A percentile compares a stretch with the other conserved stretches of the same genome.
These are phyloP conservation scores for Caenorhabditis plicata DNA, from an alignment of 2,888 invertebrate genomes.

Conservation along the genomic window DNA sequence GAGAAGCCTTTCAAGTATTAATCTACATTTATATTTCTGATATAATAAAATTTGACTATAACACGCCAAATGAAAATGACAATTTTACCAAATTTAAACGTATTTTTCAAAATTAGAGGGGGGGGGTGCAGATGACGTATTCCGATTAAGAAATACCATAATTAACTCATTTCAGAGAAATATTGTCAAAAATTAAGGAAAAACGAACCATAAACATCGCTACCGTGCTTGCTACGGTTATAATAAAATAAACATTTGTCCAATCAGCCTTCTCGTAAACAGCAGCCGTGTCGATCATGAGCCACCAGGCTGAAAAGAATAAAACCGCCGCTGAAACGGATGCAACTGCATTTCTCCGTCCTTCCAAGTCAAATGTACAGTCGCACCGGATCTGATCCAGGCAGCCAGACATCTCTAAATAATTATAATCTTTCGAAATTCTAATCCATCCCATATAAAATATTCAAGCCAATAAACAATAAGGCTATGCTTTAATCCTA, in stretches of 20 bases:
- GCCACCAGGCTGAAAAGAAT: constrained; percentile 97
- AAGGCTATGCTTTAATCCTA: too few species aligned
- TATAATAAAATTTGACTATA: too few species aligned
- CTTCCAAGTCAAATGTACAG: constrained; percentile 75
- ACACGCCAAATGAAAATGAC: too few species aligned
- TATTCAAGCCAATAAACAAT: too few species aligned
- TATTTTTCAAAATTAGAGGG: too few species aligned
- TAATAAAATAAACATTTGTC: constrained; percentile 78
- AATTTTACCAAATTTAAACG: too few species aligned
- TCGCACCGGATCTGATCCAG: constrained; percentile 55
- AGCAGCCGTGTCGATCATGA: constrained; percentile 89
- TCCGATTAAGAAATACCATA: too few species aligned
- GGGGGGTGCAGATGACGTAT: too few species aligned
- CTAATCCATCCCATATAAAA: too few species aligned
- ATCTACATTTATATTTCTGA: too few species aligned
- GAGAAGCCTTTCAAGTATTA: not conserved
- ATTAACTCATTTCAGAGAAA: too few species aligned
- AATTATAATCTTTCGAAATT: too few species aligned
- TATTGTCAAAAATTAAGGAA: not conserved
- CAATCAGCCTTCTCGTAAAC: constrained; percentile 72
- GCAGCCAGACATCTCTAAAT: constrained; percentile 54
- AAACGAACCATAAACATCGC: constrained; percentile 90
- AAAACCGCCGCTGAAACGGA: constrained; percentile 83
- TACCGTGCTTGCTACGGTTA: constrained; percentile 89
- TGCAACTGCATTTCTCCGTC: constrained; percentile 80